phyloP scores from a whole-genome alignment of 2,797 vertebrate genomes.

The Pangasius sanitwongsei region DNA sequence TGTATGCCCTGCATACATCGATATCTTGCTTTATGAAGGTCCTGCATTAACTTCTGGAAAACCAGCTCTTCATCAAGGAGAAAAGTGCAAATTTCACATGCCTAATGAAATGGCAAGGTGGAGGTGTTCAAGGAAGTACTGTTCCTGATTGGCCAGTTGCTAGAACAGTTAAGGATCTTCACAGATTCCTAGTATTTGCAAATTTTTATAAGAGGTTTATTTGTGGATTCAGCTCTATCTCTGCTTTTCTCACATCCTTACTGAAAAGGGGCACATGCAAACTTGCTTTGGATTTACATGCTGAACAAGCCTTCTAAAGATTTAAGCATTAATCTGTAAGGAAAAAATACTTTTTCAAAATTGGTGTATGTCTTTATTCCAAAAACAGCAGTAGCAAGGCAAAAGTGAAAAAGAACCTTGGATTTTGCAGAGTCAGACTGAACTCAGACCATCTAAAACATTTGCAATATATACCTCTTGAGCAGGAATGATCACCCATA shows the following conservation, averaged over 20 bases:
- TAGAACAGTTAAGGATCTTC: neutral
- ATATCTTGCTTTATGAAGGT: neutral
- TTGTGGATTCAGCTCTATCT: neutral
- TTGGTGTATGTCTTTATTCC: too few relatives aligned
- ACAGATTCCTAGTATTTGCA: neutral
- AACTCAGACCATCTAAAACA: neutral
- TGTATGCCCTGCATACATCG: neutral
- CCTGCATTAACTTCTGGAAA: neutral
- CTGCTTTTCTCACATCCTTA: neutral
- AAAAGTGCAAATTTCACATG: neutral
- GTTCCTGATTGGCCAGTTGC: neutral
- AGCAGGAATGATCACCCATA: neutral
- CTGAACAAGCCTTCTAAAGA: too few relatives aligned
- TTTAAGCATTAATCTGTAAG: too few relatives aligned
- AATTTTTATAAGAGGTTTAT: neutral
- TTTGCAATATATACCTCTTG: neutral
- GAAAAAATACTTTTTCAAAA: too few relatives aligned
- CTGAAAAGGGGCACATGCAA: neutral
- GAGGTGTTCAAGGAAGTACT: neutral
- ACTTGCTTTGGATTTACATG: too few relatives aligned
- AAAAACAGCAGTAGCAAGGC: too few relatives aligned
- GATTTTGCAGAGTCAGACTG: neutral
- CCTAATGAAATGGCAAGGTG: neutral
- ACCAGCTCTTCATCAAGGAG: neutral
- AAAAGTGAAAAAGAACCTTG: too few relatives aligned